Conservation (phyloP, 2,113 vertebrate species). For the Arothron firmamentum region DNA sequence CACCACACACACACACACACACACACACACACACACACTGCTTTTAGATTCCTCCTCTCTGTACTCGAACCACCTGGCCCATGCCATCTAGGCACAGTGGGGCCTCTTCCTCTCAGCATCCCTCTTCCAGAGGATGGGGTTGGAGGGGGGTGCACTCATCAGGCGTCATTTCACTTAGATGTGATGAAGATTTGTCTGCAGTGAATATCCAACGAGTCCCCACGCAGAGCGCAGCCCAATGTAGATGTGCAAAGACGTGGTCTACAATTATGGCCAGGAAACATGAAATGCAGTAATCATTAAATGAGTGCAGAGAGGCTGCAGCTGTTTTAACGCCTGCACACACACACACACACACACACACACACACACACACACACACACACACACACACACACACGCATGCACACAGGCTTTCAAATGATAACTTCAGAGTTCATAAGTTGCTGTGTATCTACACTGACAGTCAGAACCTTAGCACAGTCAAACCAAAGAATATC, state of each 20-base stretch:
- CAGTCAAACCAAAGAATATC: background rate
- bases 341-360: conserved; percentile 15
- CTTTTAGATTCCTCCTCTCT: conserved; percentile 38
- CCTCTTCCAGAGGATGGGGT: conserved; percentile 30
- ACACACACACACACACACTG: conserved; percentile 9
- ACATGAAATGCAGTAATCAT: conserved; percentile 58
- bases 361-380: conserved; percentile 15
- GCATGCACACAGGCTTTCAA: conserved; percentile 30
- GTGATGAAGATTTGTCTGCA: conserved; percentile 48
- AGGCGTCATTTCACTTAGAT: conserved; percentile 52
- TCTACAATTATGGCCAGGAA: conserved; percentile 59
- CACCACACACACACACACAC: conserved; percentile 15
- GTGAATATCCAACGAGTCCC: conserved; percentile 37
- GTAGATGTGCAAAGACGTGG: conserved; percentile 50
- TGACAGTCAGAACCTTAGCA: background rate
- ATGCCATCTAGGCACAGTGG: conserved; percentile 51
- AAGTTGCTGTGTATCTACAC: conserved; percentile 10
- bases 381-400: conserved; percentile 15
- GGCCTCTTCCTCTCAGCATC: conserved; percentile 45
- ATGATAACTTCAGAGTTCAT: conserved; percentile 14
- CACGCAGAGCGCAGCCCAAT: conserved; percentile 56
- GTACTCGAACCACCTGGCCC: conserved; percentile 60
- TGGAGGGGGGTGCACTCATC: conserved; percentile 47
- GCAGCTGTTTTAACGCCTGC: conserved; percentile 47
- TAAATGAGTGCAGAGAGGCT: conserved; percentile 41